Evolutionary conservation across 2,113 vertebrate species (phyloP).

Genomic region (Strigops habroptila): DNA sequence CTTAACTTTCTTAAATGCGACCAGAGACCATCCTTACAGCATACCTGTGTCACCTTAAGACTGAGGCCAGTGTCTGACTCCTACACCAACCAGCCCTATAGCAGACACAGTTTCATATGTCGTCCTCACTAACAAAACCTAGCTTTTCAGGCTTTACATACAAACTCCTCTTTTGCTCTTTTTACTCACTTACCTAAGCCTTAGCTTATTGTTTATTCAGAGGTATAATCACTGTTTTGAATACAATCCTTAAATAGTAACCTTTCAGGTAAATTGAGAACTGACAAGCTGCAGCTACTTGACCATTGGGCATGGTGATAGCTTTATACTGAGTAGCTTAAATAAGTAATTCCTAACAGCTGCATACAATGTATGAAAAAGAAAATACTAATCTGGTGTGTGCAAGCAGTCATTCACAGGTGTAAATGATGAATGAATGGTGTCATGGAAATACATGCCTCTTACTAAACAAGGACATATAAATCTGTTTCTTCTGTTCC

Average conservation of each 20-base stretch:
- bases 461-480: background rate
- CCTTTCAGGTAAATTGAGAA: background rate
- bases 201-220: background rate
- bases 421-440: background rate
- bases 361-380: background rate
- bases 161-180: accelerated
- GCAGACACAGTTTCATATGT: background rate
- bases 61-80: background rate
- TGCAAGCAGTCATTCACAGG: background rate
- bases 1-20: background rate
- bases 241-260: background rate
- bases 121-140: background rate
- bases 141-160: background rate
- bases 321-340: background rate
- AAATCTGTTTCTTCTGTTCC: background rate
- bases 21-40: background rate
- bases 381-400: background rate
- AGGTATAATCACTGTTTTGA: background rate
- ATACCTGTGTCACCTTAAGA: background rate
- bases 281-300: background rate
- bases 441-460: background rate
- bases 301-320: background rate
- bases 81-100: background rate
- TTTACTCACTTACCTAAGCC: background rate
- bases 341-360: background rate